Conservation (phyloP, 30 jellyfish, hydroid and myxozoan species). For the Pseudorhiza aurosa region DNA sequence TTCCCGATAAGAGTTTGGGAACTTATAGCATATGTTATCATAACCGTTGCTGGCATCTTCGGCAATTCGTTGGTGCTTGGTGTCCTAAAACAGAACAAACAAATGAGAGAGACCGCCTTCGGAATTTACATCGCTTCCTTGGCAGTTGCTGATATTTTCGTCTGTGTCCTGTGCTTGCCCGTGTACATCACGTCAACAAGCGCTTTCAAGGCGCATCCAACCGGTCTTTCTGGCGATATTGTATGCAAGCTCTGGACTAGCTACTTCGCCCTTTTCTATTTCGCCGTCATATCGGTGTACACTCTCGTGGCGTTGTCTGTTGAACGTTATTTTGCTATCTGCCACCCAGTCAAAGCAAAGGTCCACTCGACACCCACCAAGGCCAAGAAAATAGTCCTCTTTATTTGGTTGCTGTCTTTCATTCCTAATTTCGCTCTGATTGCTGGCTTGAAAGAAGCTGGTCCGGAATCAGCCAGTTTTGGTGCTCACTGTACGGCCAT, state of each 20-base stretch:
- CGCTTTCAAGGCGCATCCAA: conserved; percentile 53
- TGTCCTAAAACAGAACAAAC: conserved; percentile 26
- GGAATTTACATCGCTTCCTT: conserved; percentile 57
- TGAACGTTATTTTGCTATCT: conserved; percentile 65
- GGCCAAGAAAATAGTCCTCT: conserved; percentile 47
- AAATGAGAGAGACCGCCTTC: conserved; percentile 62
- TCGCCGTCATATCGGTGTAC: conserved; percentile 77
- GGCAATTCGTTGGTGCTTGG: conserved; percentile 53
- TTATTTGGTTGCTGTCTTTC: conserved; percentile 55
- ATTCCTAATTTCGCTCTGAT: conserved; percentile 60
- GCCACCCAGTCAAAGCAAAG: conserved; percentile 64
- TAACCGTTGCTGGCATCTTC: conserved; percentile 37
- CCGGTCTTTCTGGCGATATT: conserved; percentile 62
- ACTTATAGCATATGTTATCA: conserved; percentile 28
- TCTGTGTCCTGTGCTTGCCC: conserved; percentile 44
- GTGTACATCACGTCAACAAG: conserved; percentile 59
- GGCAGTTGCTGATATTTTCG: conserved; percentile 56
- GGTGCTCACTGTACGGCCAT: conserved; percentile 77
- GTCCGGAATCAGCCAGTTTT: conserved; percentile 39
- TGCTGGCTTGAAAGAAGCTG: conserved; percentile 57
- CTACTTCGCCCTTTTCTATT: conserved; percentile 58
- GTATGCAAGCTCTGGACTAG: conserved; percentile 74
- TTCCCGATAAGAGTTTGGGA: conserved; percentile 68
- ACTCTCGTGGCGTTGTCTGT: conserved; percentile 67
- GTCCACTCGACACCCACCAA: conserved; percentile 45